Conservation (phyloP, 1,140 invertebrate species). For the Drosophila athabasca region DNA sequence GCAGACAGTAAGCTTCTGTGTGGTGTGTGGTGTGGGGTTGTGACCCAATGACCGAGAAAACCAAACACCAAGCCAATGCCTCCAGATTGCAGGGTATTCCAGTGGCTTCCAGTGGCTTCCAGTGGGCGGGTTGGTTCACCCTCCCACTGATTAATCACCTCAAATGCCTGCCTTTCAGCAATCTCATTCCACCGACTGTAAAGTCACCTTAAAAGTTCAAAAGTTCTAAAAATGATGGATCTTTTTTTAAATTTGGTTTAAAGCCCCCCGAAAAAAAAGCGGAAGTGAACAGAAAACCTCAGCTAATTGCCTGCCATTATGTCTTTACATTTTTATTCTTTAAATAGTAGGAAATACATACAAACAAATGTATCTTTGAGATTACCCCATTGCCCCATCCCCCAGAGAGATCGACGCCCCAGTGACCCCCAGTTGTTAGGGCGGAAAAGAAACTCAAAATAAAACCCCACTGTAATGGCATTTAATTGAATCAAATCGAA, state of each 20-base stretch:
- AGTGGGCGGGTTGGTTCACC: too few relatives aligned
- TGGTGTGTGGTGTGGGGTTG: conserved; percentile 57
- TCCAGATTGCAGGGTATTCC: too few relatives aligned
- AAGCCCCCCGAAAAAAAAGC: conserved; percentile 16
- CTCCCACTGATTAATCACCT: conserved; percentile 55
- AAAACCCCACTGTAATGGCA: conserved; percentile 63
- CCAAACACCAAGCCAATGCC: not conserved
- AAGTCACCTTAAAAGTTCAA: conserved; percentile 31
- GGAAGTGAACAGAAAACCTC: conserved; percentile 31
- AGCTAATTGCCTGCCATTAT: conserved; percentile 49
- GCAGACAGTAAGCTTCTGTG: not conserved
- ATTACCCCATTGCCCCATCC: conserved; percentile 10
- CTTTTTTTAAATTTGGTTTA: conserved; percentile 15
- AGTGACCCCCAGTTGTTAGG: conserved; percentile 49
- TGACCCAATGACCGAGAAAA: conserved; percentile 80
- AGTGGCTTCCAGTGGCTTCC: conserved; percentile 14
- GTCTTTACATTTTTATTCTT: conserved; percentile 44
- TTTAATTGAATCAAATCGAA: conserved; percentile 57
- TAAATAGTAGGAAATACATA: conserved; percentile 45
- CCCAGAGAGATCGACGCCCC: conserved; percentile 30
- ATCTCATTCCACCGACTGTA: conserved; percentile 16
- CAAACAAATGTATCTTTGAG: conserved; percentile 5
- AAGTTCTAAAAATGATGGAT: conserved; percentile 40
- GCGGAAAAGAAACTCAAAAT: conserved; percentile 43
- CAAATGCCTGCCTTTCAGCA: conserved; percentile 28